phyloP scores from a whole-genome alignment of 1,140 invertebrate species.

The Probaryconus sp. region DNA sequence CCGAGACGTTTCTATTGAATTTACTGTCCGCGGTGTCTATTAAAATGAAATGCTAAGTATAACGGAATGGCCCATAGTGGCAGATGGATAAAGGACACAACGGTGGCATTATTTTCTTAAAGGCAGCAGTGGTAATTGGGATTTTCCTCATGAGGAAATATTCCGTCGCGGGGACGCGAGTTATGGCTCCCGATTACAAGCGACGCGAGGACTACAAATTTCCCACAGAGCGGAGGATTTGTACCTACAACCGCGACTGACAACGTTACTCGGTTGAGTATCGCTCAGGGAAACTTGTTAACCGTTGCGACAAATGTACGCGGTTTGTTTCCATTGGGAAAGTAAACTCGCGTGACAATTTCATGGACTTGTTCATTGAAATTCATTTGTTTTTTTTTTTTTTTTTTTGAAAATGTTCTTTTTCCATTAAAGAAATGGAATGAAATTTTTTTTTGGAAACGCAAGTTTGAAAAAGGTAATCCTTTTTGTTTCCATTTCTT shows the following conservation, averaged over 20 bases:
- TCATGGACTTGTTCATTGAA: too few species aligned
- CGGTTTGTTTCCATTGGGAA: conserved; percentile 2
- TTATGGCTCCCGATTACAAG: conserved; percentile 65
- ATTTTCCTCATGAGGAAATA: conserved; percentile 52
- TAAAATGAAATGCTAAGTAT: conserved; percentile 54
- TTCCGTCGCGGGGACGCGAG: conserved; percentile 54
- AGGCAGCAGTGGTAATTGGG: conserved; percentile 43
- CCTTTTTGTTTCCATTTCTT: too few species aligned
- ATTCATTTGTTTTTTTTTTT: too few species aligned
- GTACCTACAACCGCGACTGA: conserved; percentile 66
- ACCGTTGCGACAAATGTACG: conserved; percentile 63
- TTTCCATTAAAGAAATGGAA: too few species aligned
- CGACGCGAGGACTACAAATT: conserved; percentile 69
- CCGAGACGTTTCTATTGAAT: conserved; percentile 57
- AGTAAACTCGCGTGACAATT: too few species aligned
- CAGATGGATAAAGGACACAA: conserved; percentile 17
- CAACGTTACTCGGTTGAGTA: conserved; percentile 63
- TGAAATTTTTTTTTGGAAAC: too few species aligned
- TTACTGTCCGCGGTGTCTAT: conserved; percentile 55
- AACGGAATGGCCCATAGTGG: conserved; percentile 20
- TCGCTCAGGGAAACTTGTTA: conserved; percentile 64
- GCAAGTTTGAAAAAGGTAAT: too few species aligned
- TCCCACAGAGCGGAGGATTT: conserved; percentile 62
- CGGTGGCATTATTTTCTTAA: conserved; percentile 36
- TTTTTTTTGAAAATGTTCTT: too few species aligned